Conservation (phyloP, 2,113 vertebrate genomes). For the Rattus rattus region DNA sequence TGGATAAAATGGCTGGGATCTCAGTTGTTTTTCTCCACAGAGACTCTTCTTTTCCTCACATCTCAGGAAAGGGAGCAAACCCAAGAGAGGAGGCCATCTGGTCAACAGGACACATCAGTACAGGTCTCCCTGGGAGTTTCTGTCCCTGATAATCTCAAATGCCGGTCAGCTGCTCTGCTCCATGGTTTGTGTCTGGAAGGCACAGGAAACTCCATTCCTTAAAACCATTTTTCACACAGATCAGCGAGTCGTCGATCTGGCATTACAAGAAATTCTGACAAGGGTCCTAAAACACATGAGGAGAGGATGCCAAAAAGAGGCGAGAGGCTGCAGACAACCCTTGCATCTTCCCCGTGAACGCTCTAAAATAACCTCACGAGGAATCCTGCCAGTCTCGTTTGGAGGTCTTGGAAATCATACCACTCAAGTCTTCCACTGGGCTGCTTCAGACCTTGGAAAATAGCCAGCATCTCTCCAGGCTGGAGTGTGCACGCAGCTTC, state of each 20-base stretch:
- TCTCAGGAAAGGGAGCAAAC: neutral
- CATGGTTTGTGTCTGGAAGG: neutral
- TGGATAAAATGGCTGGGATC: neutral
- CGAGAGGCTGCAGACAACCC: neutral
- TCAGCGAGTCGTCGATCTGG: slow-evolving; percentile 4
- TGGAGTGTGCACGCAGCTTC: neutral
- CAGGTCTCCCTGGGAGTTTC: neutral
- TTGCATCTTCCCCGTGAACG: slow-evolving; percentile 10
- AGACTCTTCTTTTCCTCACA: neutral
- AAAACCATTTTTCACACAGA: neutral
- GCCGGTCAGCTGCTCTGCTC: neutral
- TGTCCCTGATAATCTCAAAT: neutral
- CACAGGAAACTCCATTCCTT: neutral
- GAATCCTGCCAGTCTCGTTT: slow-evolving; percentile 64
- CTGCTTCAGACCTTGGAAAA: slow-evolving; percentile 59
- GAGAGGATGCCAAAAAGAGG: slow-evolving; percentile 4
- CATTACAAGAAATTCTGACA: neutral
- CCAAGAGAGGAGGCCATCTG: neutral
- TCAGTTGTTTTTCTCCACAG: neutral
- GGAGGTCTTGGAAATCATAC: slow-evolving; percentile 65
- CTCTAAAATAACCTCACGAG: slow-evolving; percentile 59
- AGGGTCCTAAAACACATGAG: neutral
- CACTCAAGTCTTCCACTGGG: slow-evolving; percentile 44
- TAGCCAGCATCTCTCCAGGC: slow-evolving; percentile 69
- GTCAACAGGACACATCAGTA: neutral